A percentile compares a stretch with the other conserved stretches of the same genome.
Conservation (phyloP, 1,140 invertebrate genomes). For the Nasonia vitripennis region DNA sequence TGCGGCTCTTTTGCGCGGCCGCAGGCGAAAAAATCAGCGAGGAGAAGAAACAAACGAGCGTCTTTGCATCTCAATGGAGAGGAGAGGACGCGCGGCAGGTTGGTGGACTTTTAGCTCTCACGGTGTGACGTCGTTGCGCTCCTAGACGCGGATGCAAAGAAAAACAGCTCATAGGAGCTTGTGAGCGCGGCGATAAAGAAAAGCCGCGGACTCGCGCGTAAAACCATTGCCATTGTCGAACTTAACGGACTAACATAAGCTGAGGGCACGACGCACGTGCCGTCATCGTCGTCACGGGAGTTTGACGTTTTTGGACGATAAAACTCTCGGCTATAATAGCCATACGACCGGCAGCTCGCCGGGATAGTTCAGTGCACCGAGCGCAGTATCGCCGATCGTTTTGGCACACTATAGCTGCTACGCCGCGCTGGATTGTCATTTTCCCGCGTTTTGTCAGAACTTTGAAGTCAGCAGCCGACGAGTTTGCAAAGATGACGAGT, state of each 20-base stretch:
- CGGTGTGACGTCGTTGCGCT: neutral
- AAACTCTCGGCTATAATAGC: neutral
- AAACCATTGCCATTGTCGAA: neutral
- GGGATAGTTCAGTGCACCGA: neutral
- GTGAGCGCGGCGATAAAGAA: neutral
- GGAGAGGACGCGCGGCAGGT: neutral
- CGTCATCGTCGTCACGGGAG: neutral
- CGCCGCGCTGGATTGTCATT: too few species aligned
- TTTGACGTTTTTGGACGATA: conserved; percentile 21
- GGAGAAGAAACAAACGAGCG: neutral
- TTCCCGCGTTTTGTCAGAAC: too few species aligned
- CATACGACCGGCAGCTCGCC: neutral
- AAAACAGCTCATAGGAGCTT: neutral
- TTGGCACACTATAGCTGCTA: too few species aligned
- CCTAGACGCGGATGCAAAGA: neutral
- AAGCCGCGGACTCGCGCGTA: neutral
- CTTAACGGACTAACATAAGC: neutral
- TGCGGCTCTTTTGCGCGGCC: too few species aligned
- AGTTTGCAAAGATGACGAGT: too few species aligned
- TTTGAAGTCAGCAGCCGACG: too few species aligned
- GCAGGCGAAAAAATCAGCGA: neutral
- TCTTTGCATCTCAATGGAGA: conserved; percentile 10
- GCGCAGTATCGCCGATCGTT: too few species aligned
- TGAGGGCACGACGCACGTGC: neutral
- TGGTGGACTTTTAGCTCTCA: conserved; percentile 6